Evolutionary conservation across 2,888 invertebrate genomes (phyloP), one percentile per base, ranked within the genome.

Genomic region (Byasa hedistus): DNA sequence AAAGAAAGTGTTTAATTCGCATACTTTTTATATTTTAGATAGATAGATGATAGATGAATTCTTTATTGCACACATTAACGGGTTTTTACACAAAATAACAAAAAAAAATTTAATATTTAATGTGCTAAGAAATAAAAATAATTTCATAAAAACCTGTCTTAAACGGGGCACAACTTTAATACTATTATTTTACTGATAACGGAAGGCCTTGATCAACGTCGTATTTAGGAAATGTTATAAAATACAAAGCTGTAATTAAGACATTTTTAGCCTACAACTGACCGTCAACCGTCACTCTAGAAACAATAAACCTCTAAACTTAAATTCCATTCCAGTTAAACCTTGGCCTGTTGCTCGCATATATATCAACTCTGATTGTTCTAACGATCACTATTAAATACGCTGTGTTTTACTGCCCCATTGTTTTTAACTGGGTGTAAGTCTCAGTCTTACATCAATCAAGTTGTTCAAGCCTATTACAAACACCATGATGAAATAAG

Each of bases 361-460:
- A 55, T 56, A 63, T 66, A 67, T 67, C 66, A 55, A 63, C 59
- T 63, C 27, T 63, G 32, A 67, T 67, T 67, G 66, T 67, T 67
- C 27, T 32, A 48, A 67, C 66, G 56, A 67, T 67, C 66, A 62
- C 58, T 52, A 19, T 22, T 59, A 63, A 63, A 51, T 63, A 63
- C 59, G 63, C 36, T 56, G 59, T 60, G 58, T 62, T 62, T 56
- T 67, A 59, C 52, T 36, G 48, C 56, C 19, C 59, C 63, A 67
- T 67, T 67, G 66, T 67, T 27, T 62, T 58, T 58, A 57, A 44
- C 58, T 57, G 57, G 23, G 52, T 57, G 57, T 61, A 57, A 51
- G n/a, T 22, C 27, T 51, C 12, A 19, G 8, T 23, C 21, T 54
- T 36, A 27, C 17, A 21, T 48, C 55, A 57, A 57, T 39, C 39